Conservation (phyloP, 2,113 vertebrate species). For the Corythornis madagascariensis region DNA sequence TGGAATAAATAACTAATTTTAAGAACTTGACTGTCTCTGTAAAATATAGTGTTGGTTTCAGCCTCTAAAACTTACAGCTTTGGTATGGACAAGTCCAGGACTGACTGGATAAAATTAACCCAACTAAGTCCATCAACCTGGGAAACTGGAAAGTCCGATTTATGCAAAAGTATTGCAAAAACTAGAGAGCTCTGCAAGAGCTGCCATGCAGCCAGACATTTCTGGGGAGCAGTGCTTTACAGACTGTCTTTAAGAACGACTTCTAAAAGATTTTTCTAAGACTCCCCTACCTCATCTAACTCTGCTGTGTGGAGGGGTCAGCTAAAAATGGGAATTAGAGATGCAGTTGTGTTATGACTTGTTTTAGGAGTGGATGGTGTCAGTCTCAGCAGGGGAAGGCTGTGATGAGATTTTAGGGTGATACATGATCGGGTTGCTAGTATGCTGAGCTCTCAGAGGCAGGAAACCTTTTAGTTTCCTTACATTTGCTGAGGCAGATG, state of each 20-base stretch:
- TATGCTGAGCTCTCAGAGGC: neutral
- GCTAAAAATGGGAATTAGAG: neutral
- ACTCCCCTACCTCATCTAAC: neutral
- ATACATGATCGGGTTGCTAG: neutral
- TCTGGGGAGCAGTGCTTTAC: neutral
- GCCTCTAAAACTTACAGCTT: slow-evolving; percentile 26
- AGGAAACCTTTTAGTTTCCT: slow-evolving; percentile 12
- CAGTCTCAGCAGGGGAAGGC: neutral
- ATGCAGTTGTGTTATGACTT: neutral
- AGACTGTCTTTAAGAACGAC: neutral
- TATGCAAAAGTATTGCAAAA: neutral
- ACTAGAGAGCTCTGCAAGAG: neutral
- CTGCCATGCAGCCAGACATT: neutral
- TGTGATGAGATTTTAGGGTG: slow-evolving; percentile 2
- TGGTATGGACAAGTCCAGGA: neutral
- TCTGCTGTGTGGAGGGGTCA: neutral
- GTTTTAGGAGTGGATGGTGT: neutral
- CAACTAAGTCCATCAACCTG: neutral
- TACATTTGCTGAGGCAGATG: neutral
- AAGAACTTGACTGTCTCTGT: slow-evolving; percentile 54
- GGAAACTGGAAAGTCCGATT: neutral
- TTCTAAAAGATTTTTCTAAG: slow-evolving; percentile 7
- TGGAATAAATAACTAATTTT: slow-evolving; percentile 62
- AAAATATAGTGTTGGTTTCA: slow-evolving; percentile 63
- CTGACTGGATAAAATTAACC: neutral